phyloP scores from a whole-genome alignment of 2,797 vertebrate genomes.

The Melopsittacus undulatus region DNA sequence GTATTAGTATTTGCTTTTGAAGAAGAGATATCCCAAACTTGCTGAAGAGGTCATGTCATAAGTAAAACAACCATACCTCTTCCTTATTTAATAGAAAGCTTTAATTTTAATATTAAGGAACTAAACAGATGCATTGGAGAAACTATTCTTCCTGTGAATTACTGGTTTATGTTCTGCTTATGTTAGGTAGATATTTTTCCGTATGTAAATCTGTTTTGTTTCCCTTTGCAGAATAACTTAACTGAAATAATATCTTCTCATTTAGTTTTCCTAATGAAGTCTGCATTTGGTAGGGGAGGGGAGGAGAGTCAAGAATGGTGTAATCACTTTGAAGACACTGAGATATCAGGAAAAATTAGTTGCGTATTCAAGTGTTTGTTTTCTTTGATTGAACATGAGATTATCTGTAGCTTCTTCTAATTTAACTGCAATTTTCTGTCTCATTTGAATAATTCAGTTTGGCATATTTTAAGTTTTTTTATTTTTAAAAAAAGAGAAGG shows the following conservation, averaged over 20 bases:
- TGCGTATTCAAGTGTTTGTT: neutral
- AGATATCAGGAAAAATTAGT: neutral
- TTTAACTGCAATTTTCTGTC: neutral
- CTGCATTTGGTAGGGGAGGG: neutral
- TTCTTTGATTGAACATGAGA: neutral
- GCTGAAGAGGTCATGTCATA: neutral
- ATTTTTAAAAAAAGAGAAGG: neutral
- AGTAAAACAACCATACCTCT: neutral
- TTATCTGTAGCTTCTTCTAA: neutral
- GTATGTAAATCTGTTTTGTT: neutral
- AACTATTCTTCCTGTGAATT: neutral
- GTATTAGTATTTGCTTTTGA: neutral
- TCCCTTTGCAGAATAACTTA: conserved; percentile 1
- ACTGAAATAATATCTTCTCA: neutral
- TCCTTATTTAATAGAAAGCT: neutral
- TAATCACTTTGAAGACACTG: neutral
- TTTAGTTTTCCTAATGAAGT: neutral
- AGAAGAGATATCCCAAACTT: neutral
- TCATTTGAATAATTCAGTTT: neutral
- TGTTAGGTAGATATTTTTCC: neutral
- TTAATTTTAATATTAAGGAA: neutral
- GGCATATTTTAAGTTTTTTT: neutral
- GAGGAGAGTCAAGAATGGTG: neutral
- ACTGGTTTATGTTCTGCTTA: neutral
- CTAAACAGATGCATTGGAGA: neutral